Evolutionary conservation across 1,140 invertebrate genomes (phyloP), one percentile per base, ranked within the genome.

Genomic region (Drosophila serrata): DNA sequence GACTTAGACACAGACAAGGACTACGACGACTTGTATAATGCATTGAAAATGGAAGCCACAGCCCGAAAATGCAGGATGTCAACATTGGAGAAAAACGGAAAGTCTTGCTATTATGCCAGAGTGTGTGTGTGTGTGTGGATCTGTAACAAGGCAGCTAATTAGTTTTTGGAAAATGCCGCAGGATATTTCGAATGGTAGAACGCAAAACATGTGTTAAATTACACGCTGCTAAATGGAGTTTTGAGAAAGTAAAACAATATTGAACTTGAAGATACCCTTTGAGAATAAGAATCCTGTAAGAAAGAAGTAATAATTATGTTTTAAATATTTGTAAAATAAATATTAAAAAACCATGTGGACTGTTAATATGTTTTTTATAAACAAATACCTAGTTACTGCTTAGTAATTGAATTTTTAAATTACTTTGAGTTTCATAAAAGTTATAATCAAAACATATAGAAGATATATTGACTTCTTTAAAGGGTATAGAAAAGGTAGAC

Each of bases 91-190:
- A 35, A 58, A 49, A 72, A 72, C 35, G 67, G 68, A 72, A 72
- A 49, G 49, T 59, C 67, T 78, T 59, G 76, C 53, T 67, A 35
- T 55, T 69, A 42, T 75, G 13, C 12, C 9, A 46, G n/a, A n/a
- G 31, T 39, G 39, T 48, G 42, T n/a, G 37, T 19, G 67, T 43
- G 45, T 45, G 48, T 7, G 42, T 19, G 51, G 22, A 13, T 9
- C 51, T 60, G 73, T 49, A 49, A 63, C 72, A 75, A 63, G 75
- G 68, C 73, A 82, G 80, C 84, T 87, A 87, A 87, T 87, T 87
- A 87, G 84, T 88, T 87, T 87, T 87, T 70, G 84, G 64, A 77
- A 79, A 69, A 67, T 73, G 80, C 84, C 85, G 76, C 76, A 80
- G 84, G 84, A 67, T 73, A 79, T 75, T 76, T 82, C 57, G 35